Base-by-base conservation (phyloP, 1,140 invertebrate species). In the Apis cerana region DNA sequence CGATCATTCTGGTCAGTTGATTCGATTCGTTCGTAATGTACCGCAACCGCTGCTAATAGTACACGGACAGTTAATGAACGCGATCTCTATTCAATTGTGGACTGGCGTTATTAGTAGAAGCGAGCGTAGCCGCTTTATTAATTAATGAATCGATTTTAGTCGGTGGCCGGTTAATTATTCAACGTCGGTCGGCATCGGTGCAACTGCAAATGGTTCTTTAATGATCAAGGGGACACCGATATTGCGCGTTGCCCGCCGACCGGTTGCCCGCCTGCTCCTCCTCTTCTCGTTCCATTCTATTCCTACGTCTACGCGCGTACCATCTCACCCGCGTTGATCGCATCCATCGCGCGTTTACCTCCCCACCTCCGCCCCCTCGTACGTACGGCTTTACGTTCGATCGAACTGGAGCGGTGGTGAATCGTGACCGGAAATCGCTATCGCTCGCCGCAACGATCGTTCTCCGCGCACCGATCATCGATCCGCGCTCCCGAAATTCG, bases 61-160 rank as follows among this genome's bases (percentile, higher is more conserved):
- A 70, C 80, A 70, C 70, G 80, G 80, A 82, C 70, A 83, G 86
- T 83, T 87, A 87, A 87, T 86, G 86, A 87, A 87, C 85, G 85
- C 76, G 86, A 83, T 87, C 77, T 84, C 85, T 87, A 87, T 87
- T 87, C 86, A 86, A 87, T 87, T 86, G 86, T 87, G 86, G 86
- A 84, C 77, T 65, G 74, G 71, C 64, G 85, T 87, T 87, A 86
- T 87, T 87, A 87, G 85, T 86, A 86, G 64, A 79, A 76, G 85
- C 74, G 85, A 81, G 72, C 82, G 85, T 82, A 75, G 80, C 79
- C 86, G 86, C 86, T 87, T 87, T 88, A 88, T 88, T 87, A 88
- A 88, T 88, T 88, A 88, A 87, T 86, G 71, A 88, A 88, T 88
- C 82, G 85, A 88, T 87, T 88, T 87, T 76, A 71, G 82, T 84